Percentiles rank a stretch among this genome's conserved stretches.
phyloP scores from a whole-genome alignment of 2,888 invertebrate species.

The Eilema depressum region DNA sequence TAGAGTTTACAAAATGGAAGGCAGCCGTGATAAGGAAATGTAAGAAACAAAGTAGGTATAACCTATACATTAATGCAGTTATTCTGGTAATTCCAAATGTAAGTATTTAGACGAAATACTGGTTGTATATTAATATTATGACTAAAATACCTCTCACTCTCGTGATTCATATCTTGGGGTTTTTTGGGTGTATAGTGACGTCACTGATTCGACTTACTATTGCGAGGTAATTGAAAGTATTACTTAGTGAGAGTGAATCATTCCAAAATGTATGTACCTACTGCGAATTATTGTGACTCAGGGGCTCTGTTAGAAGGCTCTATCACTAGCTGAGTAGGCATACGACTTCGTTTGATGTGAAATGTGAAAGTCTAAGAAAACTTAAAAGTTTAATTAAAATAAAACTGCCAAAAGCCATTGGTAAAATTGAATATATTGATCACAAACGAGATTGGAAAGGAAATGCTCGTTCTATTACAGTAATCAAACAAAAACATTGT shows the following conservation, averaged over 20 bases:
- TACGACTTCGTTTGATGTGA: neutral
- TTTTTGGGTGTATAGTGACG: constrained; percentile 5
- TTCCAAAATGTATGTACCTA: neutral
- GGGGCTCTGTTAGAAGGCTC: neutral
- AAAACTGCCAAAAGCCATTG: neutral
- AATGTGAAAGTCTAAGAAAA: neutral
- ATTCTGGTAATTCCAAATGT: constrained; percentile 5
- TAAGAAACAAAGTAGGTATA: neutral
- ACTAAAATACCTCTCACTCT: constrained; percentile 9
- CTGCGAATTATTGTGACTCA: neutral
- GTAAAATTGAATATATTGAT: too few species aligned
- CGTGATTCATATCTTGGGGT: constrained; percentile 13
- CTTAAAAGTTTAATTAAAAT: neutral
- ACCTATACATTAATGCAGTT: neutral
- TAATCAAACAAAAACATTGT: too few species aligned
- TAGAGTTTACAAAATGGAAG: too few species aligned
- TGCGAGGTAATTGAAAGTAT: constrained; percentile 10
- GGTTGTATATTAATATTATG: neutral
- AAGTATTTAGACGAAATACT: neutral
- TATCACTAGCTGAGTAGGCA: neutral
- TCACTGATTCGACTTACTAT: constrained; percentile 2
- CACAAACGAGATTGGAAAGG: neutral
- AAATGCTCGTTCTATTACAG: neutral
- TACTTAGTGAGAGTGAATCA: constrained; percentile 19
- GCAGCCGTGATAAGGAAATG: neutral